phyloP scores from a whole-genome alignment of 2,797 vertebrate species.

The Poecilia gillii region DNA sequence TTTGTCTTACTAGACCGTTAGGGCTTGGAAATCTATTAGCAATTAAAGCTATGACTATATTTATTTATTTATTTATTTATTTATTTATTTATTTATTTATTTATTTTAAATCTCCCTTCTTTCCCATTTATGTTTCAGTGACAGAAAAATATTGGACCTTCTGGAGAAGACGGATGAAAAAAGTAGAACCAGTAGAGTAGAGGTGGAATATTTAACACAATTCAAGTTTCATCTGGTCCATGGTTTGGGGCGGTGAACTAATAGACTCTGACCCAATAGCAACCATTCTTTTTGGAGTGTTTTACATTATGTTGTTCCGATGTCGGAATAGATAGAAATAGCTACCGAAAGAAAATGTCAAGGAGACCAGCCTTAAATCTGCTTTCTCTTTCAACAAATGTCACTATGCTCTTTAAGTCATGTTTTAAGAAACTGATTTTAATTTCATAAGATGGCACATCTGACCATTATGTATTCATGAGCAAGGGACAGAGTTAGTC shows the following conservation, averaged over 20 bases:
- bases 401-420: conserved; percentile 61
- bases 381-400: conserved; percentile 28
- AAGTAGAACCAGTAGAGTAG: not conserved
- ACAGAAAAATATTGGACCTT: not conserved
- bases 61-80: no score
- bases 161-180: not conserved
- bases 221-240: not conserved
- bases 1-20: not conserved
- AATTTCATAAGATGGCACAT: conserved; percentile 89
- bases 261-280: not conserved
- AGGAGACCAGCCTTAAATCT: conserved; percentile 58
- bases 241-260: not conserved
- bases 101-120: not conserved
- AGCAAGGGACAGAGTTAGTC: not conserved
- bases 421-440: conserved; percentile 60
- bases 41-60: no score
- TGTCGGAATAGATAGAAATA: not conserved
- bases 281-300: not conserved
- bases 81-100: no score
- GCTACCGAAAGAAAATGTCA: not conserved
- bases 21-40: no score
- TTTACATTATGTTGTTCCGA: not conserved
- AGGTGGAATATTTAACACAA: not conserved
- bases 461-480: not conserved
- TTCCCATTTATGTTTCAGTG: not conserved